phyloP scores from a whole-genome alignment of 2,888 invertebrate genomes.

The Xanthia togata region DNA sequence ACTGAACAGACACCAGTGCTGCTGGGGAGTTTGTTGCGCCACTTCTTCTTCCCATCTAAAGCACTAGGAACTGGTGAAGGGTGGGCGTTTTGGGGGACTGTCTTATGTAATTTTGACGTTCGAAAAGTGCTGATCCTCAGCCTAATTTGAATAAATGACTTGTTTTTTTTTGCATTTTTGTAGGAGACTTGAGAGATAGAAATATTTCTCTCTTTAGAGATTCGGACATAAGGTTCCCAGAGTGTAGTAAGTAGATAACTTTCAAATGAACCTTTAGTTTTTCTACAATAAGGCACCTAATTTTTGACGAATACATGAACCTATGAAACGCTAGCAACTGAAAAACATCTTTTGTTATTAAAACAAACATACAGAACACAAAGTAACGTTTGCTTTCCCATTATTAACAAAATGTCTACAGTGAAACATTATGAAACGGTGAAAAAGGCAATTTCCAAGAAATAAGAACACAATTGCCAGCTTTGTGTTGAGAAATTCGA shows the following conservation, averaged over 20 bases:
- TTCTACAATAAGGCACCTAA: background rate
- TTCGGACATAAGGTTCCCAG: background rate
- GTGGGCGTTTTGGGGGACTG: too few species aligned
- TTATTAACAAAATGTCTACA: slow-evolving; percentile 44
- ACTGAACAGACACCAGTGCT: too few species aligned
- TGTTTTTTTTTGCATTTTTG: too few species aligned
- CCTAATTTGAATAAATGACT: too few species aligned
- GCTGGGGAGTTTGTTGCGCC: too few species aligned
- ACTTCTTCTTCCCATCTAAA: too few species aligned
- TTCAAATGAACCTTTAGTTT: background rate
- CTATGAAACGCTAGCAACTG: background rate
- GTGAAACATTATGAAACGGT: slow-evolving; percentile 66
- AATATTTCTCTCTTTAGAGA: background rate
- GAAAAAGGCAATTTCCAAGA: slow-evolving; percentile 73
- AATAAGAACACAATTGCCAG: slow-evolving; percentile 68
- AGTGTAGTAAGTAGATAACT: background rate
- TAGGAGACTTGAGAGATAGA: background rate
- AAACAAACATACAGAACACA: slow-evolving; percentile 6
- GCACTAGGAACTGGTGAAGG: too few species aligned
- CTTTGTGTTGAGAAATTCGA: slow-evolving; percentile 77
- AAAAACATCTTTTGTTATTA: background rate
- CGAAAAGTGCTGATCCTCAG: too few species aligned
- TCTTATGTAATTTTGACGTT: too few species aligned
- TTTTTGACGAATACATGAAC: background rate
- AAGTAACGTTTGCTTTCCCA: slow-evolving; percentile 27